A percentile compares a stretch with the other conserved stretches of the same genome.
Conservation (phyloP, 35 echinoderm and acorn worm species). For the Diadema setosum region DNA sequence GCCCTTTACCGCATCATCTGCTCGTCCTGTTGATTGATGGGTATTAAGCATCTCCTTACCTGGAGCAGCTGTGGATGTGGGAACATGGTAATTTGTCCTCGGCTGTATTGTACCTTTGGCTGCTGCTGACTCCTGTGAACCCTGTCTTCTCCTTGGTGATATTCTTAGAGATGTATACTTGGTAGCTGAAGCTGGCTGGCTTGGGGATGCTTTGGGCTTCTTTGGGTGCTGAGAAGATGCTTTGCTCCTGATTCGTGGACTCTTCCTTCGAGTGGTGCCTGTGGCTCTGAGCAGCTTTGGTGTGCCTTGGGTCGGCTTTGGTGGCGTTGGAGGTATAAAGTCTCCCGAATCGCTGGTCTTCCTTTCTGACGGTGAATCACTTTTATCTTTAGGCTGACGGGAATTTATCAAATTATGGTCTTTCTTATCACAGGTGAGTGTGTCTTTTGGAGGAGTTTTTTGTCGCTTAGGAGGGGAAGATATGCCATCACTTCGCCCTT, state of each 20-base stretch:
- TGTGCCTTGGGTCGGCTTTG: constrained; percentile 27
- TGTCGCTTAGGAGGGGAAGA: neutral
- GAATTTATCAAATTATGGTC: neutral
- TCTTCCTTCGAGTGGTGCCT: neutral
- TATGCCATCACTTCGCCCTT: neutral
- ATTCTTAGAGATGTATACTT: neutral
- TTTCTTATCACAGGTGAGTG: neutral
- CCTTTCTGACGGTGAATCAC: too few relatives aligned
- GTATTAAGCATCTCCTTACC: neutral
- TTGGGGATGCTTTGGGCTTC: neutral
- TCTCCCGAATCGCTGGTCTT: constrained; percentile 59
- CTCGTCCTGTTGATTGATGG: neutral
- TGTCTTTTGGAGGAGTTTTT: neutral
- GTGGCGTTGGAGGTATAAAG: constrained; percentile 67
- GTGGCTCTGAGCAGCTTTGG: constrained; percentile 33
- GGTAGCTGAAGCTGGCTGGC: neutral
- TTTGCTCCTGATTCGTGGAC: neutral
- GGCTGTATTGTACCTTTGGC: neutral
- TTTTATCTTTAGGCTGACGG: too few relatives aligned
- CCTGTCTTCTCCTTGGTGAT: neutral
- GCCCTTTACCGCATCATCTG: too few relatives aligned
- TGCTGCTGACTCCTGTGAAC: neutral
- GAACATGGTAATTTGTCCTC: neutral
- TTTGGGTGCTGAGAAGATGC: neutral
- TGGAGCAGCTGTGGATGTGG: neutral